Base-by-base conservation (phyloP, 2,113 vertebrate genomes). In the Rhinoptilus africanus region DNA sequence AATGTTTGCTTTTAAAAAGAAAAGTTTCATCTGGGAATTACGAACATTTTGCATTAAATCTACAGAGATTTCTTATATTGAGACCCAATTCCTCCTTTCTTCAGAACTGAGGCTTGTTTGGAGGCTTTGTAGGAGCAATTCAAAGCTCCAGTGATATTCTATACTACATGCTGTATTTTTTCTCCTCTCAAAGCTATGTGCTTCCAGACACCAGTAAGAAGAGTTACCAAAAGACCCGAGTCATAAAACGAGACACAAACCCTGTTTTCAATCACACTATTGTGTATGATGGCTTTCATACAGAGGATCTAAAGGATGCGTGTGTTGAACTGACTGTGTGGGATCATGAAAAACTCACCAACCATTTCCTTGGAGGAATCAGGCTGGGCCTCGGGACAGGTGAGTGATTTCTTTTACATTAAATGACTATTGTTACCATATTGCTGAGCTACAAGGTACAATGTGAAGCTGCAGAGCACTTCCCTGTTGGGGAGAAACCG, bases 131-230 rank as follows among this genome's bases (percentile, higher is more conserved):
- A 56, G 72, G 71, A 80, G n/a, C 21, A 53, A 5, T 34, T 78
- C 27, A 57, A 89, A 62, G 66, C 28, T 68, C 41, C 27, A 67
- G 45, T 66, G 62, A 30, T n/a, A 6, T 9, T 91, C 66, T 14
- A 2, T 21, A 30, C 11, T 22, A 59, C 37, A 63, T 48, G 56
- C 47, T 92, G 43, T 89, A 3, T 60, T 72, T 85, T 94, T 83
- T 60, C 45, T 95, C 26, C 28, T 85, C 56, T 81, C 77, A 73
- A 95, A 98, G 98, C 96, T 98, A 98, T 18, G 97, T 98, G 76
- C 97, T 98, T 66, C 98, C 98, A 59, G 98, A 98, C 92, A 98
- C 98, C 64, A 98, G 98, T 78, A 98, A 98, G 95, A 98, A 98
- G 95, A 98, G 98, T 75, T 97, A 98, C 77, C 98, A 98, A 28